Evolutionary conservation across 92 coral and sea anemone genomes (phyloP).

Genomic region (Parazoanthus swiftii): DNA sequence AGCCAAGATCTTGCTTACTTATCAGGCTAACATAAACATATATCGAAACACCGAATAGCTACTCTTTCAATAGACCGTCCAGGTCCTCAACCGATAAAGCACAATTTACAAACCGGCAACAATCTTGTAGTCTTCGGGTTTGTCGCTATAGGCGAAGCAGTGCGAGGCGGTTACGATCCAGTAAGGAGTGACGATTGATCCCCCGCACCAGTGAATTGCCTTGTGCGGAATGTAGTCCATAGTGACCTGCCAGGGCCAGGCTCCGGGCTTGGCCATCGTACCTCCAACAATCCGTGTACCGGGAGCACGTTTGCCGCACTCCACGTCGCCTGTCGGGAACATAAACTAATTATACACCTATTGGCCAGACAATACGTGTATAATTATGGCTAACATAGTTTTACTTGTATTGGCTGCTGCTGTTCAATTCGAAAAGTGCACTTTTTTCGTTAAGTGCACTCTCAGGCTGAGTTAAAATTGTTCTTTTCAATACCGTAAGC

Average conservation of each 20-base stretch:
- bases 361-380: neutral
- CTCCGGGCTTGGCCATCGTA: constrained; percentile 75
- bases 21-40: too few species aligned
- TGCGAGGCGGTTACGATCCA: constrained; percentile 96
- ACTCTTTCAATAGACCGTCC: too few species aligned
- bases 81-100: neutral
- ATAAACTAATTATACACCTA: neutral
- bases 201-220: constrained; percentile 89
- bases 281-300: constrained; percentile 89
- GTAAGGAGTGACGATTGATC: constrained; percentile 71
- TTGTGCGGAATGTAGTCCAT: constrained; percentile 65
- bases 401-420: neutral
- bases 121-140: constrained; percentile 64
- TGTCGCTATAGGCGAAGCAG: constrained; percentile 70
- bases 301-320: constrained; percentile 72
- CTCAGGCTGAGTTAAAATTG: too few species aligned
- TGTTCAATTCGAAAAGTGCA: neutral
- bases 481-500: too few species aligned
- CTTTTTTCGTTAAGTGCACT: neutral
- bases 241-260: constrained; percentile 95
- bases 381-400: too few species aligned
- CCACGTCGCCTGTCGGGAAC: constrained; percentile 43
- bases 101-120: constrained; percentile 62
- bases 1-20: too few species aligned
- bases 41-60: too few species aligned